Evolutionary conservation across 2,888 invertebrate genomes (phyloP).

Genomic region (Iphiclides podalirius): DNA sequence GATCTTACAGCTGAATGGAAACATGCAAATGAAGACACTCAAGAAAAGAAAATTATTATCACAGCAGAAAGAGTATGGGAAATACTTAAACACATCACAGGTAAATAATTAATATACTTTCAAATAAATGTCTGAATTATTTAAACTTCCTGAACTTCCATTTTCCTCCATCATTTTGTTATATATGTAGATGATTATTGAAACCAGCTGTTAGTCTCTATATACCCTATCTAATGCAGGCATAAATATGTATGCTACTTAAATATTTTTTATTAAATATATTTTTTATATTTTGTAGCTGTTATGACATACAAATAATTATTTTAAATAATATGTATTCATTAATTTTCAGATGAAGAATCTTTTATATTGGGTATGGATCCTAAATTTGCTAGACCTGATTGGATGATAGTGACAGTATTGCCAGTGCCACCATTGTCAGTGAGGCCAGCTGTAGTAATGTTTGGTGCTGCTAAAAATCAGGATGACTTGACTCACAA

Average conservation of each 20-base stretch:
- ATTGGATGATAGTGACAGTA: constrained; percentile 99
- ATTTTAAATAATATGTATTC: background rate
- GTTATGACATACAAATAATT: too few relatives aligned
- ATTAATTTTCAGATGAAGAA: constrained; percentile 89
- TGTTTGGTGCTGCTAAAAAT: constrained; percentile 99
- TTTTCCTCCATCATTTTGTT: too few relatives aligned
- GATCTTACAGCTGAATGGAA: constrained; percentile 99
- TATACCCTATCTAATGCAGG: too few relatives aligned
- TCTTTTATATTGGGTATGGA: constrained; percentile 97
- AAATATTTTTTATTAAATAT: too few relatives aligned
- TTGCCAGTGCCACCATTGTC: constrained; percentile 97
- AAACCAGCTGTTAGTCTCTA: too few relatives aligned
- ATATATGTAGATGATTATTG: too few relatives aligned
- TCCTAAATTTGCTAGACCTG: constrained; percentile 97
- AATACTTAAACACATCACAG: constrained; percentile 95
- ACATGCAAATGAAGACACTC: constrained; percentile 98
- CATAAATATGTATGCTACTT: too few relatives aligned
- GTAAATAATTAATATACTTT: constrained; percentile 40
- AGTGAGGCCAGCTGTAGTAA: constrained; percentile 98
- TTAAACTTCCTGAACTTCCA: background rate
- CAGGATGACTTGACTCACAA: constrained; percentile 99
- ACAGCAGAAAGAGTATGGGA: constrained; percentile 98
- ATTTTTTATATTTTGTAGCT: too few relatives aligned
- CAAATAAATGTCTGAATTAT: background rate
- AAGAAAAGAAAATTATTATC: constrained; percentile 95